phyloP scores from a whole-genome alignment of 2,797 vertebrate genomes.

The Falco naumanni region DNA sequence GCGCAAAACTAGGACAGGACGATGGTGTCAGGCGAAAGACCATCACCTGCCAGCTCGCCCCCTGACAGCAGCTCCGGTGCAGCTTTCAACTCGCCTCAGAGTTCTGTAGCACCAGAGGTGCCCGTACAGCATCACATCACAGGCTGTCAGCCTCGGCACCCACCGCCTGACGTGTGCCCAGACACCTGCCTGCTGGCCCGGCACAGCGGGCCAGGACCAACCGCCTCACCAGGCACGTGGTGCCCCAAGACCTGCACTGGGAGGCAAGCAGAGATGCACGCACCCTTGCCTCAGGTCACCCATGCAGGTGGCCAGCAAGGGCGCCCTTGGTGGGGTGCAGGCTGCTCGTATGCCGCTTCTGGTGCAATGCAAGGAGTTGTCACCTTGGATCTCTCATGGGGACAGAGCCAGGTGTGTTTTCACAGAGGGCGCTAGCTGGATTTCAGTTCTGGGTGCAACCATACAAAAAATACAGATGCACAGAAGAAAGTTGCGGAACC shows the following conservation, averaged over 20 bases:
- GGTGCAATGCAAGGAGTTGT: neutral
- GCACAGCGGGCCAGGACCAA: neutral
- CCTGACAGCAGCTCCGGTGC: neutral
- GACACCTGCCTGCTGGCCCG: accelerated
- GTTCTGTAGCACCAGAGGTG: neutral
- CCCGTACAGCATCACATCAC: accelerated
- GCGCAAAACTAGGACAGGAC: neutral
- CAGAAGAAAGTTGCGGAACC: neutral
- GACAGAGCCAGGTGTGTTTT: neutral
- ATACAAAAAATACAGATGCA: neutral
- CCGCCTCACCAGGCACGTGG: neutral
- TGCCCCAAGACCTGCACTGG: neutral
- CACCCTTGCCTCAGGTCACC: neutral
- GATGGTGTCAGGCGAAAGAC: neutral
- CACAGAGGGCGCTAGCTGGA: neutral
- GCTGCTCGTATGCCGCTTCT: accelerated
- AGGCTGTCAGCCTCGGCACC: accelerated
- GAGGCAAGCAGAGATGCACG: neutral
- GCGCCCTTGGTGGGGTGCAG: accelerated
- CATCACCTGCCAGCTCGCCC: accelerated
- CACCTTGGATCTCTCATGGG: neutral
- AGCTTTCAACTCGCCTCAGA: neutral
- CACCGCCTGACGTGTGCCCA: neutral
- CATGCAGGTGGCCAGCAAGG: neutral
- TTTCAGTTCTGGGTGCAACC: neutral